Percentiles rank a stretch among this genome's conserved stretches.
Conservation (phyloP, 2,113 vertebrate species). For the Coptodon bakossiorum region DNA sequence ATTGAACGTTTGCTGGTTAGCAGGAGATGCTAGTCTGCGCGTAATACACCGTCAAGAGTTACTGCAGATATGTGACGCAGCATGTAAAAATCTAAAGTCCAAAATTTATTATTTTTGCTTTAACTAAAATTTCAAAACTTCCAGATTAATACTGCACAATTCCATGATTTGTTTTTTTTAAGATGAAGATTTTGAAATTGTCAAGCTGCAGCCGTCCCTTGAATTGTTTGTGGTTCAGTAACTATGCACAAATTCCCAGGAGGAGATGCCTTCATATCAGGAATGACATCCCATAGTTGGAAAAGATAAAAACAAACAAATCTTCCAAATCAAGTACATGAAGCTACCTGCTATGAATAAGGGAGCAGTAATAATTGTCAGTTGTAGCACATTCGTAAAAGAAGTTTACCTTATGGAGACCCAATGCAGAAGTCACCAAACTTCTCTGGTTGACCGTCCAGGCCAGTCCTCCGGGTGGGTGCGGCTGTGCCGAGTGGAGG, state of each 20-base stretch:
- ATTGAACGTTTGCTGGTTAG: background rate
- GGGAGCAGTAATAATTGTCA: background rate
- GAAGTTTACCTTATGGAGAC: background rate
- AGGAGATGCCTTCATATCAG: background rate
- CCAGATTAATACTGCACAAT: background rate
- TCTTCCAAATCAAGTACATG: background rate
- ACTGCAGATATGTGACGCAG: background rate
- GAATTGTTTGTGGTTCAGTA: background rate
- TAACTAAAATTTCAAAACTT: background rate
- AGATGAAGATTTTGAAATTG: background rate
- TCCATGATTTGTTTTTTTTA: background rate
- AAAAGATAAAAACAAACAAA: background rate
- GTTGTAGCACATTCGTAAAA: background rate
- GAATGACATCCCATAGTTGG: background rate
- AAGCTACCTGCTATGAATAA: background rate
- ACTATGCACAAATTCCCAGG: background rate
- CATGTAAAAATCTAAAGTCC: background rate
- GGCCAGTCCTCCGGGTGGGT: background rate
- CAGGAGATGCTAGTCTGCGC: background rate
- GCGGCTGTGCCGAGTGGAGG: fast-evolving
- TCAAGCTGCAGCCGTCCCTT: background rate
- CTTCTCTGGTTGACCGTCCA: background rate
- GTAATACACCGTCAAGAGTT: background rate
- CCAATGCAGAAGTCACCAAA: background rate
- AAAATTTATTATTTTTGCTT: background rate